Base-by-base conservation (phyloP, 2,888 invertebrate genomes). In the Lasioglossum marginatum region DNA sequence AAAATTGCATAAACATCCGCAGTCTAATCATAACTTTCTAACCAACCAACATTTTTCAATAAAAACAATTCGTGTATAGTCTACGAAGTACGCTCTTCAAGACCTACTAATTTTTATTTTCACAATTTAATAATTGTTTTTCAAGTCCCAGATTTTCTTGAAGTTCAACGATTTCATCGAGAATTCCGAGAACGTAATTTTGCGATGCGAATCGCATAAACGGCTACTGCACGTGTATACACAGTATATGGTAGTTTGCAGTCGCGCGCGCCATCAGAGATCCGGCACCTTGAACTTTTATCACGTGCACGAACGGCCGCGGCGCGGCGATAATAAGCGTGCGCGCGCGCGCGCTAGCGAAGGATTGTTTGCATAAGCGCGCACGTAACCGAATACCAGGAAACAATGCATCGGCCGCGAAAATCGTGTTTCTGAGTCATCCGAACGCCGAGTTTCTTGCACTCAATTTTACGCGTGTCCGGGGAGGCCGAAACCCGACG, bases 241-340 rank as follows among this genome's bases (percentile, higher is more conserved):
- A n/a, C n/a, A n/a, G n/a, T n/a, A n/a, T n/a, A n/a, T n/a, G n/a
- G 57, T 10, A 57, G n/a, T 10, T 57, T 8, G n/a, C 10, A 57
- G 57, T 57, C 52, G 66, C 66, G 70, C 66, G 70, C 66, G 57
- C 27, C 52, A 52, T 52, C 57, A 57, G 82, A 84, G 88, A 85
- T 81, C 82, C 79, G 77, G 81, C 83, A 85, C 89, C 89, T 89
- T 89, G 89, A 89, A 89, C 89, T 88, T 85, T 87, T 88, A 88
- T 88, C 85, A 83, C 88, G 88, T 82, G 88, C 88, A 72, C 75
- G 86, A 73, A 77, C 45, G 52, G 78, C 43, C 57, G 57, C 10
- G 10, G n/a, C 57, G 57, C 10, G 4, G n/a, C 73, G 63, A 82
- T 82, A 86, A 87, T 87, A 87, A 87, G 57, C n/a, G 52, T 1